Evolutionary conservation across 2,888 invertebrate species (phyloP).

Genomic region (Acronicta psi): DNA sequence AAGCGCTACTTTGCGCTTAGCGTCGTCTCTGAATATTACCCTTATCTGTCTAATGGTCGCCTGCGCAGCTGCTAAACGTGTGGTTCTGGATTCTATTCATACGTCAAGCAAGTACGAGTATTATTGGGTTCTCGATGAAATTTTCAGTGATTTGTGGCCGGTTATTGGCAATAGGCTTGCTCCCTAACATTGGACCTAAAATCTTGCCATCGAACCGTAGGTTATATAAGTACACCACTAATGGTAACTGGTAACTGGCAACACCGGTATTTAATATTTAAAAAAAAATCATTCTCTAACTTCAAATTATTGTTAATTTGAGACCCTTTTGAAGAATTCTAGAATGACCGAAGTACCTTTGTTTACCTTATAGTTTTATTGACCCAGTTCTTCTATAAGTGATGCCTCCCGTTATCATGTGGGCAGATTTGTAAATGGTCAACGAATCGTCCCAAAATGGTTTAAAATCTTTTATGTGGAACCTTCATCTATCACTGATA

Average conservation of each 20-base stretch:
- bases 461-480: neutral
- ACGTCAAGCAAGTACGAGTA: too few species aligned
- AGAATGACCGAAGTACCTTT: slow-evolving; percentile 9
- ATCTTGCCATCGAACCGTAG: too few species aligned
- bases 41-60: too few species aligned
- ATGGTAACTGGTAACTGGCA: slow-evolving; percentile 1
- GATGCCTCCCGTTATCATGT: slow-evolving; percentile 35
- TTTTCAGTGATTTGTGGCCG: too few species aligned
- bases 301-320: slow-evolving; percentile 5
- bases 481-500: neutral
- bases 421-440: slow-evolving; percentile 25
- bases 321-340: slow-evolving; percentile 23
- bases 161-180: too few species aligned
- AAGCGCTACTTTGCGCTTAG: too few species aligned
- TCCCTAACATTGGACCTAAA: too few species aligned
- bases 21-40: too few species aligned
- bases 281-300: slow-evolving; percentile 16
- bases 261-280: slow-evolving; percentile 14
- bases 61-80: too few species aligned
- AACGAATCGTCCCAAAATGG: neutral
- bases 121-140: too few species aligned
- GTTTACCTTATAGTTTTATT: slow-evolving; percentile 28
- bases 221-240: neutral
- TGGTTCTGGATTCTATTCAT: too few species aligned
- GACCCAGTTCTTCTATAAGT: slow-evolving; percentile 8